Percentiles rank a stretch among this genome's conserved stretches.
Conservation (phyloP, 2,888 invertebrate genomes). For the Orthosia incerta region DNA sequence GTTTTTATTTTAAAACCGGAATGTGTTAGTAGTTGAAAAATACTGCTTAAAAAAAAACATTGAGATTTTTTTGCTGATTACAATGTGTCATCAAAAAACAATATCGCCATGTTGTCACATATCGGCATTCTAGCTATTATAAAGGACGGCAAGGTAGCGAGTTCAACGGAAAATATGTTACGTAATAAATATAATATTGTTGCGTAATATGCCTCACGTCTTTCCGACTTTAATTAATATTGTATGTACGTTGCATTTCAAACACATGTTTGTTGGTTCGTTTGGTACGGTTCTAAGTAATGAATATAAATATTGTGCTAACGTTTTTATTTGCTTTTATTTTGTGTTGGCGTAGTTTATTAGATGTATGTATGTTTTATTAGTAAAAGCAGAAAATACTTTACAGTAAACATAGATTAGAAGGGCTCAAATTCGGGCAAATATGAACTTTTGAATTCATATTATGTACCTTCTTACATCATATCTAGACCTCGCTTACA, state of each 20-base stretch:
- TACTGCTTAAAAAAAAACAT: too few relatives aligned
- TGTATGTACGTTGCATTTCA: conserved; percentile 38
- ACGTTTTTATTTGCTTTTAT: conserved; percentile 1
- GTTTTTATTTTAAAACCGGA: too few relatives aligned
- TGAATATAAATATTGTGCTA: conserved; percentile 8
- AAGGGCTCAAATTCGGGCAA: too few relatives aligned
- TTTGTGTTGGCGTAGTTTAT: neutral
- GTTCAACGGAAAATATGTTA: conserved; percentile 4
- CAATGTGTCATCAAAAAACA: too few relatives aligned
- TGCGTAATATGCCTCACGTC: conserved; percentile 18
- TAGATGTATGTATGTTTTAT: neutral
- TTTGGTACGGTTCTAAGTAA: conserved; percentile 31
- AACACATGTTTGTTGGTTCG: neutral
- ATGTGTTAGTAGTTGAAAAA: too few relatives aligned
- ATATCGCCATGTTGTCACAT: too few relatives aligned
- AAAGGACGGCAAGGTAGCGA: neutral
- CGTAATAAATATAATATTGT: conserved; percentile 14
- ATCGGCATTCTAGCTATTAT: too few relatives aligned
- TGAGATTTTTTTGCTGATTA: too few relatives aligned
- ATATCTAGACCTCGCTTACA: too few relatives aligned
- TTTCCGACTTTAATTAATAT: conserved; percentile 42
- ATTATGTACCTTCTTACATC: too few relatives aligned
- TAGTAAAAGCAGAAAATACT: neutral
- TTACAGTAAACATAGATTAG: too few relatives aligned
- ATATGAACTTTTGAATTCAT: too few relatives aligned